Conservation (phyloP, 2,888 invertebrate genomes). For the Margaritifera margaritifera region DNA sequence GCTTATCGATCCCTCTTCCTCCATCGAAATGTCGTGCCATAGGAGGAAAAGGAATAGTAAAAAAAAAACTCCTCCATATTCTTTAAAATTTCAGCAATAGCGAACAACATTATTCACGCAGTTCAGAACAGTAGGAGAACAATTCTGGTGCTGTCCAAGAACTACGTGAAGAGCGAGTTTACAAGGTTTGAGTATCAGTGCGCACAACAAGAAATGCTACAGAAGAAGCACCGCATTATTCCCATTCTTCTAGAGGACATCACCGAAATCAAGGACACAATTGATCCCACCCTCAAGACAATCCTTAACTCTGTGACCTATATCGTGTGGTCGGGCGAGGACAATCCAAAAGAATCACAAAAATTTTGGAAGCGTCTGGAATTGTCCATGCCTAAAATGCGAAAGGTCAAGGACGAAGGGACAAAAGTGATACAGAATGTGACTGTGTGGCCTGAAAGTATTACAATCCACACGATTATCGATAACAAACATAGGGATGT, state of each 20-base stretch:
- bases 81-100: slow-evolving; percentile 43
- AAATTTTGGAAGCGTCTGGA: slow-evolving; percentile 36
- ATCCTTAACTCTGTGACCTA: slow-evolving; percentile 46
- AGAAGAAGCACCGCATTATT: slow-evolving; percentile 52
- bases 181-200: slow-evolving; percentile 54
- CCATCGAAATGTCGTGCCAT: too few species aligned
- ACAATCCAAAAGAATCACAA: slow-evolving; percentile 13
- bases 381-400: slow-evolving; percentile 37
- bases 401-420: slow-evolving; percentile 5
- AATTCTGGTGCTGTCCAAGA: slow-evolving; percentile 47
- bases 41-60: too few species aligned
- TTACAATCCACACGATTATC: too few species aligned
- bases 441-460: too few species aligned
- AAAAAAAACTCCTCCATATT: too few species aligned
- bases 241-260: slow-evolving; percentile 56
- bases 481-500: too few species aligned
- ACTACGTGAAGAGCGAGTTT: slow-evolving; percentile 54
- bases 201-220: slow-evolving; percentile 58
- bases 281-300: slow-evolving; percentile 47
- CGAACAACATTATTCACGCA: slow-evolving; percentile 54
- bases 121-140: slow-evolving; percentile 52
- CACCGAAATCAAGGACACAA: slow-evolving; percentile 19
- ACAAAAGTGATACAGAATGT: too few species aligned
- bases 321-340: slow-evolving; percentile 32
- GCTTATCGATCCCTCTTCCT: too few species aligned